phyloP scores from a whole-genome alignment of 2,113 vertebrate genomes.

The Ranitomeya imitator region DNA sequence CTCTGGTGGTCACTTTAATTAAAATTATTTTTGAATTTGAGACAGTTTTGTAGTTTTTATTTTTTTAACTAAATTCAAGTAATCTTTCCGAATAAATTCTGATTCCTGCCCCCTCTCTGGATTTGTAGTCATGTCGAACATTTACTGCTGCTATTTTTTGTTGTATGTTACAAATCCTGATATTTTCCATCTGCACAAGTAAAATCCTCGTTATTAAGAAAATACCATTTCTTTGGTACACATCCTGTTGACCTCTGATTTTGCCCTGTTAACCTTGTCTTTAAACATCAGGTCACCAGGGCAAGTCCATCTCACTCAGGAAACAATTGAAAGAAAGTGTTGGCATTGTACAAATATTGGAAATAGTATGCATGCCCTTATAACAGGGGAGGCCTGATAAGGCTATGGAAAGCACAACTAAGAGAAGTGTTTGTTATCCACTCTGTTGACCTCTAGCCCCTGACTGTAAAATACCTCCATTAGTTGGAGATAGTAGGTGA shows the following conservation, averaged over 20 bases:
- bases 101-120: neutral
- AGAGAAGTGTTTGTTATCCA: conserved; percentile 72
- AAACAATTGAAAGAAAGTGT: conserved; percentile 88
- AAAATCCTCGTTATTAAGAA: neutral
- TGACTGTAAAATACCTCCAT: conserved; percentile 64
- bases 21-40: neutral
- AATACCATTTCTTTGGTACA: conserved; percentile 8
- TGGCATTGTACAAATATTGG: conserved; percentile 83
- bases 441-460: conserved; percentile 66
- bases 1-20: neutral
- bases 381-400: conserved; percentile 78
- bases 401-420: conserved; percentile 63
- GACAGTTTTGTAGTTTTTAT: neutral
- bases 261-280: conserved; percentile 70
- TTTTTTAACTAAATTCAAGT: neutral
- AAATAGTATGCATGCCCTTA: conserved; percentile 72
- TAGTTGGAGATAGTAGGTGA: conserved; percentile 71
- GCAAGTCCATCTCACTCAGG: conserved; percentile 80
- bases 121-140: neutral
- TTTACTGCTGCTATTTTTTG: neutral
- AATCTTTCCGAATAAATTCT: neutral
- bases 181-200: neutral
- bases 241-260: conserved; percentile 1
- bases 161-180: neutral
- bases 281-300: conserved; percentile 74